Conservation (phyloP, 2,888 invertebrate species). For the Esperia sulphurella region DNA sequence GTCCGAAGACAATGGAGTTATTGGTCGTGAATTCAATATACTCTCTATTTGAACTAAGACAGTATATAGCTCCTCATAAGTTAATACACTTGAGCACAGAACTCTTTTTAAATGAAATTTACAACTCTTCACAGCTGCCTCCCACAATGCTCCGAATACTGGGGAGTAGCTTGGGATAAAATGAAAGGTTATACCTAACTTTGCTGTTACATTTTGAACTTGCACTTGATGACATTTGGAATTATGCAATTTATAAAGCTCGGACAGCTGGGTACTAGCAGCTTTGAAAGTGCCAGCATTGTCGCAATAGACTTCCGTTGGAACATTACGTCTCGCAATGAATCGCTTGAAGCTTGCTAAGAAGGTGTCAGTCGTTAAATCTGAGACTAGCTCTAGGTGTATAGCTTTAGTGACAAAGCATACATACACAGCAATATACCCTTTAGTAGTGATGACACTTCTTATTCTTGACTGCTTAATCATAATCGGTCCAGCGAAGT, state of each 20-base stretch:
- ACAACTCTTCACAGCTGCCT: conserved; percentile 7
- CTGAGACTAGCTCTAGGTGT: conserved; percentile 13
- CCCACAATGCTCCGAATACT: conserved; percentile 14
- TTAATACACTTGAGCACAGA: neutral
- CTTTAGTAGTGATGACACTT: neutral
- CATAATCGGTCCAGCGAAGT: conserved; percentile 2
- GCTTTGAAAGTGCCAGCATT: conserved; percentile 8
- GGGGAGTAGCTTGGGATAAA: conserved; percentile 14
- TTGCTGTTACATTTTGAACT: neutral
- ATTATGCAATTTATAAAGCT: neutral
- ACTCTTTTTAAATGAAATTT: neutral
- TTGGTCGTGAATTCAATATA: neutral
- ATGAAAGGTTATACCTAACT: conserved; percentile 3
- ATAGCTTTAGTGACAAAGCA: conserved; percentile 8
- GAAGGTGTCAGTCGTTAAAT: conserved; percentile 5
- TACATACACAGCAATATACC: conserved; percentile 1
- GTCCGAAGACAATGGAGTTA: neutral
- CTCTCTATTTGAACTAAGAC: neutral
- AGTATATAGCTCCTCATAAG: neutral
- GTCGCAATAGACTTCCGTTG: conserved; percentile 4
- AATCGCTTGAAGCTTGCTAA: conserved; percentile 10
- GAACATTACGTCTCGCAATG: conserved; percentile 8
- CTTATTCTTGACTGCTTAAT: conserved; percentile 1
- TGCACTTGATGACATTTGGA: neutral
- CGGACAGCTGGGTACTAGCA: neutral